A percentile compares a stretch with the other conserved stretches of the same genome.
These are phyloP conservation scores for Thryonomys swinderianus DNA, from an alignment of 2,113 vertebrate genomes.

Conservation along the genomic window DNA sequence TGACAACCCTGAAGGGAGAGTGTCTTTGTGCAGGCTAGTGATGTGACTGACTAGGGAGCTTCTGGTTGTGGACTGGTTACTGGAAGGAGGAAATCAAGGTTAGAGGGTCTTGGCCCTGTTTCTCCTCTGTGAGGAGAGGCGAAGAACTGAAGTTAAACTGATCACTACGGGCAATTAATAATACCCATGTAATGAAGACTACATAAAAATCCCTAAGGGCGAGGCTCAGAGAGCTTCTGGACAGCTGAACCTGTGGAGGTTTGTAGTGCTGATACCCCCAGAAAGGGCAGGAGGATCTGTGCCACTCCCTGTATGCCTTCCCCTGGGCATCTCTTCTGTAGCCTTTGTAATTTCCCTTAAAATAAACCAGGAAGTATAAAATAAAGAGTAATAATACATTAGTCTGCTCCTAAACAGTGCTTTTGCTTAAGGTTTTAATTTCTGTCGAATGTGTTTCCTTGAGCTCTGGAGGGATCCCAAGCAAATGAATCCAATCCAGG, in stretches of 20 bases:
- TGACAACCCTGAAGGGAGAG: not conserved
- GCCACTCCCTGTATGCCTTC: not conserved
- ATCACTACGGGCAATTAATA: not conserved
- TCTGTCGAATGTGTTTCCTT: not conserved
- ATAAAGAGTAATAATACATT: no score
- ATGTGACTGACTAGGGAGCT: not conserved
- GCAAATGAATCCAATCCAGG: not conserved
- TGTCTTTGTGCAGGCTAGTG: not conserved
- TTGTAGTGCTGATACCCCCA: not conserved
- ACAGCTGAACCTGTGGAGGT: not conserved
- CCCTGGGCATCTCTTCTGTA: not conserved
- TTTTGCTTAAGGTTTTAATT: slow-evolving; percentile 17
- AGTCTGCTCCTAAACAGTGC: not conserved
- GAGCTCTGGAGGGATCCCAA: not conserved
- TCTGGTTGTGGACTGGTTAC: not conserved
- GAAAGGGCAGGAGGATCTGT: not conserved
- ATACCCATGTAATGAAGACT: not conserved
- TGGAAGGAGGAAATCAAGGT: not conserved
- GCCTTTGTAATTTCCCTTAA: not conserved
- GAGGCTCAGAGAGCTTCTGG: not conserved
- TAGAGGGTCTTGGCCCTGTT: no score
- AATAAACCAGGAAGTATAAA: not conserved
- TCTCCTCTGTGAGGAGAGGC: not conserved
- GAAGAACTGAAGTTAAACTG: not conserved
- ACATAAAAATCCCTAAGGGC: no score